These are phyloP conservation scores for Euleptes europaea DNA, from an alignment of 2,113 vertebrate genomes.

Conservation along the genomic window DNA sequence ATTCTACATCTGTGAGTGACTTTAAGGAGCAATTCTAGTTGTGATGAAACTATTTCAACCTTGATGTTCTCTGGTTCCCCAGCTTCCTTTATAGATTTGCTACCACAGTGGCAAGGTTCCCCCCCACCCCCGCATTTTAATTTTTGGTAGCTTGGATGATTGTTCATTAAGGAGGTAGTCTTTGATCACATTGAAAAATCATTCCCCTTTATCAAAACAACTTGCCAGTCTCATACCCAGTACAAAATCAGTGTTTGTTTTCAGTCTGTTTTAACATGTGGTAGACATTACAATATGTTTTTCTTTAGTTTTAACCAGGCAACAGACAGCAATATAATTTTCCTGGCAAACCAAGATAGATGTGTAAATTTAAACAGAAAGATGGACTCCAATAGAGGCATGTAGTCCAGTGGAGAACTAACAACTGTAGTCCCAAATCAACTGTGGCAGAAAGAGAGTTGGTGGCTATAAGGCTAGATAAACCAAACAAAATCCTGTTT, in stretches of 20 bases:
- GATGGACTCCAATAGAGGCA: slow-evolving; percentile 11
- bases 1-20: neutral
- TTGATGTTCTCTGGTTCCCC: neutral
- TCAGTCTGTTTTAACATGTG: slow-evolving; percentile 15
- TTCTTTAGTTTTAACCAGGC: slow-evolving; percentile 40
- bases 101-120: neutral
- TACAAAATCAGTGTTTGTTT: slow-evolving; percentile 47
- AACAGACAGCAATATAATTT: neutral
- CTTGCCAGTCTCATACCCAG: slow-evolving; percentile 29
- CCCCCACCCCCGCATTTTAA: neutral
- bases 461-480: neutral
- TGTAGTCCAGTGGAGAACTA: slow-evolving; percentile 5
- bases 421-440: neutral
- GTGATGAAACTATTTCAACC: neutral
- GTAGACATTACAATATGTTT: slow-evolving; percentile 27
- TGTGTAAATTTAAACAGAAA: slow-evolving; percentile 39
- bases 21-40: neutral
- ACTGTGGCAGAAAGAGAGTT: neutral
- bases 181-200: neutral
- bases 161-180: neutral
- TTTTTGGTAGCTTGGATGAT: neutral
- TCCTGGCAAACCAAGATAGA: slow-evolving; percentile 25
- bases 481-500: neutral
- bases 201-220: rapidly evolving
- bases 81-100: neutral